A percentile compares a stretch with the other conserved stretches of the same genome.
phyloP scores from a whole-genome alignment of 2,113 vertebrate genomes.

The Paralichthys olivaceus region DNA sequence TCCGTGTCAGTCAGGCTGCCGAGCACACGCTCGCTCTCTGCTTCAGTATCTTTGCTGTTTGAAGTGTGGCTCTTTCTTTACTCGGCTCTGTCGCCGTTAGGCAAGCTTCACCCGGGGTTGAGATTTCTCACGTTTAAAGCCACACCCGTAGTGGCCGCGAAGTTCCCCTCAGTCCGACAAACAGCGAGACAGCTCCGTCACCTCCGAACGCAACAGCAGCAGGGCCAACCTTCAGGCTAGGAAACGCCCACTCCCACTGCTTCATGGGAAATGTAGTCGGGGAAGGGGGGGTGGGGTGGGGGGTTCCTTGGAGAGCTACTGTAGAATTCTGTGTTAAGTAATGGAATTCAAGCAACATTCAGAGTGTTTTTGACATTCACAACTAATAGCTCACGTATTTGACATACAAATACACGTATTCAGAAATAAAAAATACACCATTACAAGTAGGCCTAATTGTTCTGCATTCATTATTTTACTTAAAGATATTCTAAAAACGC shows the following conservation, averaged over 20 bases:
- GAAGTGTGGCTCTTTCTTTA: not conserved
- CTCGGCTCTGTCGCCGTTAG: constrained; percentile 18
- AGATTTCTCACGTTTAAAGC: constrained; percentile 79
- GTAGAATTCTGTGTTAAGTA: not conserved
- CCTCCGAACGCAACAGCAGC: constrained; percentile 51
- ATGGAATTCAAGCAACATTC: too few relatives aligned
- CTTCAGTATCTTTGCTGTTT: not conserved
- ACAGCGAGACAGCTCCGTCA: constrained; percentile 61
- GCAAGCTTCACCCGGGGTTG: constrained; percentile 56
- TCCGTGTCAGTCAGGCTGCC: not conserved
- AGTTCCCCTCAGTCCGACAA: constrained; percentile 70
- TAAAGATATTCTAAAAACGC: too few relatives aligned
- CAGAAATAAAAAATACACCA: too few relatives aligned
- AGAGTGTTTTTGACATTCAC: too few relatives aligned
- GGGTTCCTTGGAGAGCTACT: not conserved
- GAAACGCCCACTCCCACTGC: constrained; percentile 62
- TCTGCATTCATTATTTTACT: too few relatives aligned
- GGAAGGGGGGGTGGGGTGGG: rapidly evolving
- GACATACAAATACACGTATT: too few relatives aligned
- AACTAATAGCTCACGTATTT: too few relatives aligned
- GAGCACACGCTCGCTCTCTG: not conserved
- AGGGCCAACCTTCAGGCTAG: constrained; percentile 15
- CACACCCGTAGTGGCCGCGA: constrained; percentile 81
- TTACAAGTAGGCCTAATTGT: too few relatives aligned
- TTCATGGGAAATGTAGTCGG: constrained; percentile 78